phyloP scores from a whole-genome alignment of 2,888 invertebrate genomes.

The Phalera bucephala region DNA sequence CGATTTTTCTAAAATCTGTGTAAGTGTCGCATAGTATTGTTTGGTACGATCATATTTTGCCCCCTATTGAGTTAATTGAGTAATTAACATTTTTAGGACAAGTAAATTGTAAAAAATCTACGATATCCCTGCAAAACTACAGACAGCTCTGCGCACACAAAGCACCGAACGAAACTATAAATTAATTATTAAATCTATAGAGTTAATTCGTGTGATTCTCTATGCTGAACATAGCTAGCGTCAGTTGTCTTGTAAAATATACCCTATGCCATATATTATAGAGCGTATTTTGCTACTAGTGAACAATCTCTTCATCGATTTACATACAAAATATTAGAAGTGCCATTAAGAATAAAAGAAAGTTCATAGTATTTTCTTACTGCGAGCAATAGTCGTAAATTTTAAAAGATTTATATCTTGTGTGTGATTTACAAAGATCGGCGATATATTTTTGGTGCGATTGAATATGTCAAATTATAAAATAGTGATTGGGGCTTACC shows the following conservation, averaged over 20 bases:
- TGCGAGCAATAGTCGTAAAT: slow-evolving; percentile 53
- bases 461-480: slow-evolving; percentile 15
- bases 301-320: slow-evolving; percentile 20
- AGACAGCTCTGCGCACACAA: no score
- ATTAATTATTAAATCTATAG: slow-evolving; percentile 7
- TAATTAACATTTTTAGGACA: no score
- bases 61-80: no score
- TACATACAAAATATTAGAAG: slow-evolving; percentile 60
- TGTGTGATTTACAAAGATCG: slow-evolving; percentile 26
- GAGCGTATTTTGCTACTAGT: slow-evolving; percentile 22
- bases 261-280: slow-evolving; percentile 21
- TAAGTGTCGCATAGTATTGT: no score
- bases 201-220: slow-evolving; percentile 15
- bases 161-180: neutral
- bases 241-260: slow-evolving; percentile 19
- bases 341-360: slow-evolving; percentile 68
- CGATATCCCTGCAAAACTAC: no score
- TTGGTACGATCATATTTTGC: no score
- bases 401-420: slow-evolving; percentile 24
- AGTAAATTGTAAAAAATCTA: no score
- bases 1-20: no score
- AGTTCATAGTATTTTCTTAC: slow-evolving; percentile 71
- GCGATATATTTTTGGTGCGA: slow-evolving; percentile 42
- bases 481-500: slow-evolving; percentile 5
- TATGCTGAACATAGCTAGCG: slow-evolving; percentile 18